Conservation (phyloP, 2,888 invertebrate genomes). For the Chrysolina oricalcia region DNA sequence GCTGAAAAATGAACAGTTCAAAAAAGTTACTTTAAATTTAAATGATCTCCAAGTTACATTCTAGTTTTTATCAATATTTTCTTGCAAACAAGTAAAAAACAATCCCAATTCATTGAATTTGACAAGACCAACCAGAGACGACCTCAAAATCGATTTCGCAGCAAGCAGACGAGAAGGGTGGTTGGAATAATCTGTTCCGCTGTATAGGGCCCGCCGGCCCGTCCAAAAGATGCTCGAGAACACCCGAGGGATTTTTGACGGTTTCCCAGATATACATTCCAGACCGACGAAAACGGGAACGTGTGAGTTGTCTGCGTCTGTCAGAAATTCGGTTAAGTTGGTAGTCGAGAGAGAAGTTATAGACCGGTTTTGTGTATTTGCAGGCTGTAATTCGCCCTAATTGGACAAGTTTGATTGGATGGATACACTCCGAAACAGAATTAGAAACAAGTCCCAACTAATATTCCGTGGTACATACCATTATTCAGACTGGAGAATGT, state of each 20-base stretch:
- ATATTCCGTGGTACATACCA: neutral
- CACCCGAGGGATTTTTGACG: slow-evolving; percentile 45
- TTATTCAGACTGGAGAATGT: neutral
- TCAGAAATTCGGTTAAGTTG: slow-evolving; percentile 46
- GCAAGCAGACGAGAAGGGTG: slow-evolving; percentile 51
- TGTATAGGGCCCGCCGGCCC: slow-evolving; percentile 43
- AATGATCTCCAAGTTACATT: too few relatives aligned
- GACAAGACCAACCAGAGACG: slow-evolving; percentile 23
- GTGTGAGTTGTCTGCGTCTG: slow-evolving; percentile 41
- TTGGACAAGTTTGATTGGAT: slow-evolving; percentile 23
- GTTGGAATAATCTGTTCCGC: slow-evolving; percentile 63
- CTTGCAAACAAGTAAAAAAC: neutral
- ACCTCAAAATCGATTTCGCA: slow-evolving; percentile 28
- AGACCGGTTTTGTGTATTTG: slow-evolving; percentile 6
- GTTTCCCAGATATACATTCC: slow-evolving; percentile 28
- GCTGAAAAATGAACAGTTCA: too few relatives aligned
- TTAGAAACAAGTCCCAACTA: neutral
- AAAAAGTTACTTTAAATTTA: too few relatives aligned
- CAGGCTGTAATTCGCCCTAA: slow-evolving; percentile 31
- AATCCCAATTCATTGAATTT: neutral
- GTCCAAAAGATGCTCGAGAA: slow-evolving; percentile 38
- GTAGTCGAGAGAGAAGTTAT: slow-evolving; percentile 25
- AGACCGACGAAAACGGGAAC: slow-evolving; percentile 27
- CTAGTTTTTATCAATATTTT: too few relatives aligned
- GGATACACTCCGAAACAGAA: slow-evolving; percentile 5